Evolutionary conservation across 2,888 invertebrate genomes (phyloP).

Genomic region (Nemurella pictetii): DNA sequence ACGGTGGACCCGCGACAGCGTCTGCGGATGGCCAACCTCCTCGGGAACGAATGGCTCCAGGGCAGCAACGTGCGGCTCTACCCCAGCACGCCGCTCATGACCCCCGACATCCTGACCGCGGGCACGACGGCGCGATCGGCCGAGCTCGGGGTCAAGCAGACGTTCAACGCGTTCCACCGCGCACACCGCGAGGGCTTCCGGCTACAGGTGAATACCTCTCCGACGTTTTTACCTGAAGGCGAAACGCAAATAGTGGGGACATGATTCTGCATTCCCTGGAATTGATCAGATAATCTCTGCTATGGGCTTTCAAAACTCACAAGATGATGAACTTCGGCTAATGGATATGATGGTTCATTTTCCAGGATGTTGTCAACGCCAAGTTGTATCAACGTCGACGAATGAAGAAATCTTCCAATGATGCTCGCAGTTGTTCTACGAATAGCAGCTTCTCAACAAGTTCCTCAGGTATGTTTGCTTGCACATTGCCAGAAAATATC

Average conservation of each 20-base stretch:
- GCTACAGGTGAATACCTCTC: conserved; percentile 53
- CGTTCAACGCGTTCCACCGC: conserved; percentile 68
- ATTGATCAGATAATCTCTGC: too few relatives aligned
- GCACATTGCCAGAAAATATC: too few relatives aligned
- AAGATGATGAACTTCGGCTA: too few relatives aligned
- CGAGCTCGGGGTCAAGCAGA: conserved; percentile 62
- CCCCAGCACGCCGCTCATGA: conserved; percentile 61
- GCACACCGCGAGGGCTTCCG: conserved; percentile 74
- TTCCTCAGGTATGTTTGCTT: conserved; percentile 49
- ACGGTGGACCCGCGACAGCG: conserved; percentile 76
- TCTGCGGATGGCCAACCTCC: conserved; percentile 67
- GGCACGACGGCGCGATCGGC: conserved; percentile 53
- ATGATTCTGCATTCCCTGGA: too few relatives aligned
- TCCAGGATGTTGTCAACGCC: conserved; percentile 68
- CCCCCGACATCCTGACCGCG: conserved; percentile 61
- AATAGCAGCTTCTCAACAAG: conserved; percentile 49
- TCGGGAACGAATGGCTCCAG: conserved; percentile 69
- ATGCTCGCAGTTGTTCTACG: conserved; percentile 54
- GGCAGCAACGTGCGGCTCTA: conserved; percentile 51
- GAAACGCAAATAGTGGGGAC: too few relatives aligned
- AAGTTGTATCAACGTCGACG: conserved; percentile 70
- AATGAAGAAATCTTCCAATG: conserved; percentile 58
- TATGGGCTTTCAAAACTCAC: too few relatives aligned
- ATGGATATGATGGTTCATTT: conserved; percentile 35
- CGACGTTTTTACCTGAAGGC: too few relatives aligned